These are phyloP conservation scores for Panulirus ornatus DNA, from an alignment of 1,140 invertebrate species.

Conservation along the genomic window DNA sequence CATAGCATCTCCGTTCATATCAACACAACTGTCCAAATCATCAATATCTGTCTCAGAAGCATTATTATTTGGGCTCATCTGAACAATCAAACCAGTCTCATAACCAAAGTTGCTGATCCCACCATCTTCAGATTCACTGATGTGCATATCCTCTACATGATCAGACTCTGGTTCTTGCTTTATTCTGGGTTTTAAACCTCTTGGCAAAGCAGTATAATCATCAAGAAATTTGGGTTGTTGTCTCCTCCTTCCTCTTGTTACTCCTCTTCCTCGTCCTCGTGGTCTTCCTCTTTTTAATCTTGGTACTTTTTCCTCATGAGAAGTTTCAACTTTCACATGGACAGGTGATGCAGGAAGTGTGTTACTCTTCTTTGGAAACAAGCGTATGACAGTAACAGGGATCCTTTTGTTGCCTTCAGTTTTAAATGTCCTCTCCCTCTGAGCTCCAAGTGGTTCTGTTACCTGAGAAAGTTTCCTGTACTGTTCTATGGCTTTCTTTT, in stretches of 20 bases:
- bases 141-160: background rate
- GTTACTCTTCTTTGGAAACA: conserved; percentile 4
- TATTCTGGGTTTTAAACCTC: background rate
- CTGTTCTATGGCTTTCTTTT: conserved; percentile 36
- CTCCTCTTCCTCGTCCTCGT: conserved; percentile 12
- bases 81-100: conserved; percentile 51
- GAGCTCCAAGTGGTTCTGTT: conserved; percentile 32
- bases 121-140: conserved; percentile 29
- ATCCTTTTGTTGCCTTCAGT: background rate
- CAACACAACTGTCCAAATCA: background rate
- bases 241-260: conserved; percentile 11
- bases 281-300: conserved; percentile 28
- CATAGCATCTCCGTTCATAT: background rate
- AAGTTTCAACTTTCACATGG: background rate
- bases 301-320: background rate
- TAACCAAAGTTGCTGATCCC: conserved; percentile 32
- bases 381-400: conserved; percentile 36
- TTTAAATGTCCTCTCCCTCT: conserved; percentile 30
- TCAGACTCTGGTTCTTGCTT: conserved; percentile 10
- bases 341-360: background rate
- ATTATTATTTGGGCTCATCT: conserved; percentile 8
- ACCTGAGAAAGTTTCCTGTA: conserved; percentile 37
- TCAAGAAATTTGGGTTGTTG: background rate
- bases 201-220: conserved; percentile 5
- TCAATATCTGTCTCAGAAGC: conserved; percentile 16